Conservation (phyloP, 2,888 invertebrate genomes). For the Flexamia atlantica region DNA sequence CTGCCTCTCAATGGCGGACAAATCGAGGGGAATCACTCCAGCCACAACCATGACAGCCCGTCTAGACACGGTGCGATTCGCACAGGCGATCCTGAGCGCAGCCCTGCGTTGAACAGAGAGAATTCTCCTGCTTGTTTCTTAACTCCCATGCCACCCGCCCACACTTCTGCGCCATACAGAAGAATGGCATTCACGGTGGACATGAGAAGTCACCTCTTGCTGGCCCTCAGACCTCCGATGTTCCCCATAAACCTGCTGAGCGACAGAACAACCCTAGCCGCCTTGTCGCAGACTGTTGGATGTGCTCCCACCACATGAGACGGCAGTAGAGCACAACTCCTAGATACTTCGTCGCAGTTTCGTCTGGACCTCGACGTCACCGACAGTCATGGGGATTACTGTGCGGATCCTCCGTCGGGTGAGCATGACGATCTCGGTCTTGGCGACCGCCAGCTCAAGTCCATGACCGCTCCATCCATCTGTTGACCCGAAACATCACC, state of each 20-base stretch:
- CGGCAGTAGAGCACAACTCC: neutral
- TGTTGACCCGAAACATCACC: slow-evolving; percentile 60
- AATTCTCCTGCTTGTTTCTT: neutral
- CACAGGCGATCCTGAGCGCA: slow-evolving; percentile 61
- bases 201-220: slow-evolving; percentile 63
- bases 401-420: slow-evolving; percentile 65
- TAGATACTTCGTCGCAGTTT: neutral
- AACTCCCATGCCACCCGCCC: neutral
- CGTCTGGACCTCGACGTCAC: slow-evolving; percentile 38
- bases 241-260: slow-evolving; percentile 15
- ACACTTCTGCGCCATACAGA: slow-evolving; percentile 17
- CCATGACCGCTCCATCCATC: slow-evolving; percentile 63
- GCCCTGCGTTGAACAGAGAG: neutral
- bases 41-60: slow-evolving; percentile 67
- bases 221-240: slow-evolving; percentile 52
- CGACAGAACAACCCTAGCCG: neutral
- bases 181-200: slow-evolving; percentile 6
- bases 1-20: slow-evolving; percentile 63
- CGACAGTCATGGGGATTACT: slow-evolving; percentile 63
- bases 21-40: slow-evolving; percentile 69
- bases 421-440: slow-evolving; percentile 66
- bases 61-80: slow-evolving; percentile 67
- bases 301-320: neutral
- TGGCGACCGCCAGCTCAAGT: slow-evolving; percentile 64
- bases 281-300: slow-evolving; percentile 12